Percentiles rank a stretch among this genome's conserved stretches.
Conservation (phyloP, 1,140 invertebrate genomes). For the Orussus abietinus region DNA sequence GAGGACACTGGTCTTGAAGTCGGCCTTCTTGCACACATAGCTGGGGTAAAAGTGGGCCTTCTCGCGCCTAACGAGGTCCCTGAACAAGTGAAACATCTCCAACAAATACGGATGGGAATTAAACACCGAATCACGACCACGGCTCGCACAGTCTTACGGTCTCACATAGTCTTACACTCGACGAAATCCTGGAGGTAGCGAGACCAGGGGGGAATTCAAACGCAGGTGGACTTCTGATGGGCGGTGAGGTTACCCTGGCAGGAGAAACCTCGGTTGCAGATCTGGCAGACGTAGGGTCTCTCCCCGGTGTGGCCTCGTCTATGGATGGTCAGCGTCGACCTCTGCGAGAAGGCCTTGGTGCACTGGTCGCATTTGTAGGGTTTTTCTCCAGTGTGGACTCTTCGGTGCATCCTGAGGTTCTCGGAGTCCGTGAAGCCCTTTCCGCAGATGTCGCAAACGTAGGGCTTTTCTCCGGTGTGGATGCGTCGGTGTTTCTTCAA, state of each 20-base stretch:
- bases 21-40: slow-evolving; percentile 47
- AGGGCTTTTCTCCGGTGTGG: slow-evolving; percentile 71
- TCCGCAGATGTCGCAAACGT: slow-evolving; percentile 61
- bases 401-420: slow-evolving; percentile 49
- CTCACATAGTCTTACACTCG: no score
- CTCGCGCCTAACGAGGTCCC: slow-evolving; percentile 47
- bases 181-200: no score
- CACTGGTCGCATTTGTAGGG: slow-evolving; percentile 57
- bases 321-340: slow-evolving; percentile 52
- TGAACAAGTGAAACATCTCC: slow-evolving; percentile 43
- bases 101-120: no score
- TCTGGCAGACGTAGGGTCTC: slow-evolving; percentile 51
- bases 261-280: slow-evolving; percentile 52
- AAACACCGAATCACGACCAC: no score
- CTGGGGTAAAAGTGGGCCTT: slow-evolving; percentile 48
- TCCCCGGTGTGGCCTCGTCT: slow-evolving; percentile 57
- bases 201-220: slow-evolving; percentile 31
- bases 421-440: slow-evolving; percentile 55
- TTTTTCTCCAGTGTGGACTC: slow-evolving; percentile 55
- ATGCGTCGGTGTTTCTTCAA: slow-evolving; percentile 68
- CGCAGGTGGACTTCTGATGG: slow-evolving; percentile 49
- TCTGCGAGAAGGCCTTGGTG: slow-evolving; percentile 51
- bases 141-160: no score
- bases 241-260: slow-evolving; percentile 52
- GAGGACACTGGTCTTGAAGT: slow-evolving; percentile 48